Percentiles rank a stretch among this genome's conserved stretches.
phyloP scores from a whole-genome alignment of 2,888 invertebrate genomes.

The Tromatobia lineatoria region DNA sequence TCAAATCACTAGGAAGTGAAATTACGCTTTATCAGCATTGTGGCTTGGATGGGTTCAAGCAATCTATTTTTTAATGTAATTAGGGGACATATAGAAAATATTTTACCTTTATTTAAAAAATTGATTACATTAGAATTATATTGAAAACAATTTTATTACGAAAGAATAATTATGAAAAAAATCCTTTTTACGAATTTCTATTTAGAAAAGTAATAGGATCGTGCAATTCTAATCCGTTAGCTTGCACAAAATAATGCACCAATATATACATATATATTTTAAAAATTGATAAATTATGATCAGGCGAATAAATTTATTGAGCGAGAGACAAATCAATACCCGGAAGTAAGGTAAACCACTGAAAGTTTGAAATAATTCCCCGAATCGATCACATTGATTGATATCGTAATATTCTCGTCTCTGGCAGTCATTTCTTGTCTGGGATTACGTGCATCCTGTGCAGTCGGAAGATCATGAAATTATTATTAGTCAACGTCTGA shows the following conservation, averaged over 20 bases:
- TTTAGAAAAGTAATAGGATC: too few species aligned
- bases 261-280: too few species aligned
- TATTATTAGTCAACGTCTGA: conserved; percentile 43
- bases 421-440: background rate
- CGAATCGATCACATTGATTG: background rate
- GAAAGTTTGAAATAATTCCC: background rate
- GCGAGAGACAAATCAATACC: background rate
- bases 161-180: too few species aligned
- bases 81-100: too few species aligned
- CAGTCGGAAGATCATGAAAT: conserved; percentile 3
- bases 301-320: background rate
- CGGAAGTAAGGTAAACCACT: background rate
- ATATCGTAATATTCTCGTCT: background rate
- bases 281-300: too few species aligned
- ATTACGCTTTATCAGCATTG: too few species aligned
- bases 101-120: too few species aligned
- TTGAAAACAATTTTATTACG: too few species aligned
- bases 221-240: background rate
- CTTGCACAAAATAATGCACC: background rate
- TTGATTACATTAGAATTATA: too few species aligned
- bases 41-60: too few species aligned
- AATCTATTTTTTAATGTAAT: too few species aligned
- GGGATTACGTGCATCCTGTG: background rate
- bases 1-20: background rate
- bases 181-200: too few species aligned